These are phyloP conservation scores for Channa striata DNA, from an alignment of 2,797 vertebrate species.

Conservation along the genomic window DNA sequence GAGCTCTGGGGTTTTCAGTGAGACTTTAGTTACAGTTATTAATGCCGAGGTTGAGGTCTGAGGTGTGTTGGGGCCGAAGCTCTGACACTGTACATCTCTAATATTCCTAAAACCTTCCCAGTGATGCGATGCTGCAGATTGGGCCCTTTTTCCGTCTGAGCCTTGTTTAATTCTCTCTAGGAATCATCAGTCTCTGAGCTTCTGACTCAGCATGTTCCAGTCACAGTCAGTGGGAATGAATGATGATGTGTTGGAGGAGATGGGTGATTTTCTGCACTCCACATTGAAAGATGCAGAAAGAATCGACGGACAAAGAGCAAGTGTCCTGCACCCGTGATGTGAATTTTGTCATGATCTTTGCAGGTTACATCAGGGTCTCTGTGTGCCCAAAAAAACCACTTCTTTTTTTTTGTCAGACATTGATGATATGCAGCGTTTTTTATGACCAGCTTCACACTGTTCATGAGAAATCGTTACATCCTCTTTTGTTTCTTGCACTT, in stretches of 20 bases:
- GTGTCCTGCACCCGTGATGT: too few species aligned
- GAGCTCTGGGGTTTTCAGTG: background rate
- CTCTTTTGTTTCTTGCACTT: too few species aligned
- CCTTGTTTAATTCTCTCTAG: slow-evolving; percentile 25
- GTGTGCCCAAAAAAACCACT: too few species aligned
- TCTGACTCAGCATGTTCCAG: slow-evolving; percentile 50
- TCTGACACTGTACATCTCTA: slow-evolving; percentile 33
- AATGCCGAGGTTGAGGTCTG: slow-evolving; percentile 10
- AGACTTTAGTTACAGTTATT: background rate
- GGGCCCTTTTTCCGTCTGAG: slow-evolving; percentile 8
- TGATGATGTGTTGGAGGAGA: slow-evolving; percentile 4
- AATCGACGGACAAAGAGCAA: too few species aligned
- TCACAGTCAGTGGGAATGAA: slow-evolving; percentile 25
- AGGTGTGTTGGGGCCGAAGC: too few species aligned
- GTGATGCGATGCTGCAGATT: slow-evolving; percentile 26
- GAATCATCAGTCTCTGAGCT: slow-evolving; percentile 22
- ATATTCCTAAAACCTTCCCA: slow-evolving; percentile 46
- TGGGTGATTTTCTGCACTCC: background rate
- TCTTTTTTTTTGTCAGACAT: too few species aligned
- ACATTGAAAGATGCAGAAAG: background rate
- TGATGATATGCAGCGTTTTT: too few species aligned
- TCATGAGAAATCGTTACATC: too few species aligned
- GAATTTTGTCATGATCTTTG: too few species aligned
- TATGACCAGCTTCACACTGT: too few species aligned
- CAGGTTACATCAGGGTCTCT: too few species aligned